Evolutionary conservation across 2,113 vertebrate genomes (phyloP).

Genomic region (Ahaetulla prasina): DNA sequence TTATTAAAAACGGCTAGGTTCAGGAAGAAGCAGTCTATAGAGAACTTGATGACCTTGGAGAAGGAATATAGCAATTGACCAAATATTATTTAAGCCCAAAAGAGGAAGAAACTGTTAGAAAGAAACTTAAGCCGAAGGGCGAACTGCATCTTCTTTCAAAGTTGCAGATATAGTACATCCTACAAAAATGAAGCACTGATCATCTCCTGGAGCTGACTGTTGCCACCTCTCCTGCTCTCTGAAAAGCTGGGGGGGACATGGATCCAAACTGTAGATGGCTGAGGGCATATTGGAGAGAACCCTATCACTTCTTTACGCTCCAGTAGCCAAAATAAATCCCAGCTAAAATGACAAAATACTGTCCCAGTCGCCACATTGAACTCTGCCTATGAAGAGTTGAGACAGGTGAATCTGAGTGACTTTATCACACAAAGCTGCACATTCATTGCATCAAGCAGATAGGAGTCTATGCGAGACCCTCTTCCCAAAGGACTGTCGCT

Average conservation of each 20-base stretch:
- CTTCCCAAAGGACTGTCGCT: neutral
- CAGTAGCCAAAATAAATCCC: neutral
- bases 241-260: neutral
- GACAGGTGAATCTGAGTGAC: neutral
- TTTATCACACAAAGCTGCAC: neutral
- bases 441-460: neutral
- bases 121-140: neutral
- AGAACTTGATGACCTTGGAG: neutral
- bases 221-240: neutral
- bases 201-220: neutral
- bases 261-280: neutral
- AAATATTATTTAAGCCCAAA: neutral
- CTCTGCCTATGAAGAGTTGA: neutral
- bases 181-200: neutral
- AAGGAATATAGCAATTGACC: neutral
- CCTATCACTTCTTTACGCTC: neutral
- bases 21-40: neutral
- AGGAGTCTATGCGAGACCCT: neutral
- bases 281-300: neutral
- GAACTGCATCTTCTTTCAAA: neutral
- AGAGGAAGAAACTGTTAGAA: neutral
- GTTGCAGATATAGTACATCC: neutral
- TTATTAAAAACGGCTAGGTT: neutral
- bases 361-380: neutral
- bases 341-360: neutral